These are phyloP conservation scores for Euphydryas editha DNA, from an alignment of 2,888 invertebrate genomes.

Conservation along the genomic window DNA sequence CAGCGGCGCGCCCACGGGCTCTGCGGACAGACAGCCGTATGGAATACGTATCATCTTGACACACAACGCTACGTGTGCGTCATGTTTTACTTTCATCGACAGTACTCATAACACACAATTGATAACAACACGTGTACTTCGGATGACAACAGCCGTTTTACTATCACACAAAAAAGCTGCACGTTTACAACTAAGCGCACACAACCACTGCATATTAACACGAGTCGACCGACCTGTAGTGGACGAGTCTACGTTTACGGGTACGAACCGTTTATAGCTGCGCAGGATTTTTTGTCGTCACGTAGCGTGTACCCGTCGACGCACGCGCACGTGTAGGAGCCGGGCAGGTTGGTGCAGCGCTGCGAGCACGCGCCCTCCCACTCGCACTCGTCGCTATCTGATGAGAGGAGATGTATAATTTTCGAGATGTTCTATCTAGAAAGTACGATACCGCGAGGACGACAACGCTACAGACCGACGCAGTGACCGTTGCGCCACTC, in stretches of 20 bases:
- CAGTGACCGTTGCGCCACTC: constrained; percentile 85
- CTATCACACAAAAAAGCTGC: too few species aligned
- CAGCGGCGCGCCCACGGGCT: constrained; percentile 85
- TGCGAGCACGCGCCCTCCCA: constrained; percentile 89
- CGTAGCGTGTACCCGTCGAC: constrained; percentile 85
- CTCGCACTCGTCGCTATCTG: constrained; percentile 91
- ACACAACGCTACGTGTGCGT: background rate
- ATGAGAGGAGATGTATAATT: background rate
- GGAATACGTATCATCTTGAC: background rate
- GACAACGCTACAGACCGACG: constrained; percentile 63
- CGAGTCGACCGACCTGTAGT: too few species aligned
- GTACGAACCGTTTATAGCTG: constrained; percentile 86
- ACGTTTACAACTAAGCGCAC: too few species aligned
- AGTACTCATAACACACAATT: too few species aligned
- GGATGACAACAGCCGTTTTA: too few species aligned
- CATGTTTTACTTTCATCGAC: too few species aligned
- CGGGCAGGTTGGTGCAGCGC: constrained; percentile 86
- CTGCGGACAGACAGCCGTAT: constrained; percentile 61
- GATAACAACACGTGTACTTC: too few species aligned
- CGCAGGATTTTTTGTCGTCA: constrained; percentile 84
- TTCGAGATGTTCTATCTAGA: background rate
- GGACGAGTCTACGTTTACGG: too few species aligned
- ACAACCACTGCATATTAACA: too few species aligned
- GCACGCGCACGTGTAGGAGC: constrained; percentile 89
- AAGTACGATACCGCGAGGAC: background rate